Base-by-base conservation (phyloP, 1,140 invertebrate genomes). In the Drosophila lowei region DNA sequence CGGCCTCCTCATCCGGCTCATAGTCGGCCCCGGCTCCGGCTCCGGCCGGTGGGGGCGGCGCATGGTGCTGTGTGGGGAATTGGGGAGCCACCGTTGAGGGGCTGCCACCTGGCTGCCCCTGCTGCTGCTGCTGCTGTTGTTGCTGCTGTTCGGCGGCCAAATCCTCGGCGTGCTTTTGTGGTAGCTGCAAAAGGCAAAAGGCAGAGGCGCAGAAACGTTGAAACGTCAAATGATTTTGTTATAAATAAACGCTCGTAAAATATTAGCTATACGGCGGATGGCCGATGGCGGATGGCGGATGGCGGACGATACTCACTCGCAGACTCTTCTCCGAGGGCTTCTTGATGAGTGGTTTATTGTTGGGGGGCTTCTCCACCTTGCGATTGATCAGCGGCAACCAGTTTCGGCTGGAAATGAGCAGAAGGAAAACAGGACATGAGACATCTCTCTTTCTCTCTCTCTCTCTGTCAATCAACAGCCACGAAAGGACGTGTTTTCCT, bases 361-460 rank as follows among this genome's bases (percentile, higher is more conserved):
- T 91, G 72, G 62, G 93, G 79, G 75, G 93, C 77, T 98, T 97
- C 72, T 98, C 97, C 43, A 96, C 94, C 92, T 97, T 97, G 48
- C 95, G 93, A 92, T 99, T 99, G 59, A 97, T 94, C 49, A 98
- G 93, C 34, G 96, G 97, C 58, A 98, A 92, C 97, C 97, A 98
- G 95, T 98, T 98, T 91, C 97, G 95, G 80, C 94, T 95, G 89
- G 43, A 93, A 92, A 18, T 5, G 13, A 34, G 15, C 8, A 16
- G 28, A 56, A 28, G 15, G 18, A 0, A 18, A 50, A 2, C 34
- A 41, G 9, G 15, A 54, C 23, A 56, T 49, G 42, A 38, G 30
- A 60, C 41, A 79, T 48, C 38, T 34, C 15, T 25, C 5, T 25
- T 4, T 25, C 23, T 23, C 23, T 23, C 23, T 25, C 23, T 5